Evolutionary conservation across 1,140 invertebrate species (phyloP).

Genomic region (Grapholita molesta): DNA sequence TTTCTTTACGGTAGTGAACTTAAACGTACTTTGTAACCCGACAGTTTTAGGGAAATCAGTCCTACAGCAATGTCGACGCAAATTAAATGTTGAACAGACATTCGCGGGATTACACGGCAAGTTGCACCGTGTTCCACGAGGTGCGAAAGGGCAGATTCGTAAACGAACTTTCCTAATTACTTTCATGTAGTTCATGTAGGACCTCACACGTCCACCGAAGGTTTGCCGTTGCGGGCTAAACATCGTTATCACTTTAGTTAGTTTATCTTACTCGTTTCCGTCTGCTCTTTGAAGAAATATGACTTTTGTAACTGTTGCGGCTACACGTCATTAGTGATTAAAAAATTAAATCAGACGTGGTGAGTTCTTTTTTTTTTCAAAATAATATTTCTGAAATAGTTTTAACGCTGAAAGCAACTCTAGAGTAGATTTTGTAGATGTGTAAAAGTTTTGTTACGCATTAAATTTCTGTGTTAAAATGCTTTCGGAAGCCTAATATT

Average conservation of each 20-base stretch:
- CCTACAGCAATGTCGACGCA: slow-evolving; percentile 20
- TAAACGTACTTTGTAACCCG: slow-evolving; percentile 17
- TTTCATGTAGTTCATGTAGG: slow-evolving; percentile 2
- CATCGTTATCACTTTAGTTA: slow-evolving; percentile 16
- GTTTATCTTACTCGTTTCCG: slow-evolving; percentile 1
- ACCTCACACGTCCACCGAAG: slow-evolving; percentile 1
- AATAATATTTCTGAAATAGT: no score
- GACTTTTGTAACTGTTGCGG: not conserved
- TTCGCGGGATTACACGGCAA: slow-evolving; percentile 12
- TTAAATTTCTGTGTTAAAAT: no score
- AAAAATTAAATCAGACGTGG: no score
- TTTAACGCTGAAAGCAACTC: no score
- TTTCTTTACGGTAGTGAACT: not conserved
- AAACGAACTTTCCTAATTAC: slow-evolving; percentile 17
- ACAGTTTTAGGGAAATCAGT: slow-evolving; percentile 21
- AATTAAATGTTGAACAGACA: slow-evolving; percentile 25
- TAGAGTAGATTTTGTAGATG: no score
- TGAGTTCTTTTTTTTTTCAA: no score
- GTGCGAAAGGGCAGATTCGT: slow-evolving; percentile 3
- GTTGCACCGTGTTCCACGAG: slow-evolving; percentile 13
- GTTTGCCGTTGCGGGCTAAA: slow-evolving; percentile 12
- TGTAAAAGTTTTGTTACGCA: no score
- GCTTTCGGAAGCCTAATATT: no score
- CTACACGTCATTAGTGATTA: not conserved
- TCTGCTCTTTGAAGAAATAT: not conserved